Conservation (phyloP, 2,888 invertebrate species). For the Polymixis lichenea region DNA sequence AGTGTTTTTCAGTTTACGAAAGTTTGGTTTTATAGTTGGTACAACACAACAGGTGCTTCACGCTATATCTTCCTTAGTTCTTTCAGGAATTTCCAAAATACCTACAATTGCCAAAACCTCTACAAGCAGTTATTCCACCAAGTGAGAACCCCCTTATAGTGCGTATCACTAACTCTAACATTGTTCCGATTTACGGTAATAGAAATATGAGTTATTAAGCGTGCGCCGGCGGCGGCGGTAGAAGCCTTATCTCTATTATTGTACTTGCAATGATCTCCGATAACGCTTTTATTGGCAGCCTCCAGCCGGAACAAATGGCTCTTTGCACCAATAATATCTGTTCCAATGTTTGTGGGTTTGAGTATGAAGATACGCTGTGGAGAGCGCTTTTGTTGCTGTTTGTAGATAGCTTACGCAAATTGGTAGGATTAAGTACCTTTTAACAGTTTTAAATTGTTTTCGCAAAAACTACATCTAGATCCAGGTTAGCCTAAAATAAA, state of each 20-base stretch:
- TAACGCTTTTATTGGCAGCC: conserved; percentile 81
- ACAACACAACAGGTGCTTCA: neutral
- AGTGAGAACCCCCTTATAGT: conserved; percentile 63
- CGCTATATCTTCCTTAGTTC: neutral
- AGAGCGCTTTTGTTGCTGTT: conserved; percentile 30
- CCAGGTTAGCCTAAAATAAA: neutral
- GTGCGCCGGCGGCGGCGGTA: conserved; percentile 72
- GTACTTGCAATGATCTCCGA: conserved; percentile 79
- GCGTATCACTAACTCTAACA: conserved; percentile 69
- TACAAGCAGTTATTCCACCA: conserved; percentile 25
- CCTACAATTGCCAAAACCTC: neutral
- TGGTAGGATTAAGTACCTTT: neutral
- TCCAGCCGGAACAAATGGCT: conserved; percentile 70
- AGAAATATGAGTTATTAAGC: conserved; percentile 83
- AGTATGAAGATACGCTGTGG: conserved; percentile 38
- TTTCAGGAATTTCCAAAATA: neutral
- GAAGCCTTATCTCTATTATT: conserved; percentile 76
- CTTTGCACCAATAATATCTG: conserved; percentile 69
- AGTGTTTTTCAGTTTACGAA: too few species aligned
- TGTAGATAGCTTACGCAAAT: neutral
- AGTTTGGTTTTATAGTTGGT: too few species aligned
- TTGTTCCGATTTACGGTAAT: conserved; percentile 80
- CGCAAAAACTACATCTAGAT: neutral
- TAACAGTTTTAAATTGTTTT: neutral
- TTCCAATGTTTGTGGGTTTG: conserved; percentile 40